Evolutionary conservation across 2,888 invertebrate genomes (phyloP).

Genomic region (Lithophane ornitopus): DNA sequence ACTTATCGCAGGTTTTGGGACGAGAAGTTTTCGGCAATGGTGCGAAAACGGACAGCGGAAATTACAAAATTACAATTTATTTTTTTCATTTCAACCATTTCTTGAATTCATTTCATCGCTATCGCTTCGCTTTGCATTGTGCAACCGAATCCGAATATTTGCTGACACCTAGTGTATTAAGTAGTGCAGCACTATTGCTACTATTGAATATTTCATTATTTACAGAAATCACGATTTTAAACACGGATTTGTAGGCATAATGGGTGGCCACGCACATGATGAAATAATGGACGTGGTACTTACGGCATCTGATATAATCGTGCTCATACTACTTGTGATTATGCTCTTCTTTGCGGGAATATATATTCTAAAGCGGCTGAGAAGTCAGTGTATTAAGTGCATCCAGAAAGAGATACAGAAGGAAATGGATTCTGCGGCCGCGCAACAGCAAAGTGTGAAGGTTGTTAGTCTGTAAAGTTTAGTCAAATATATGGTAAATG

Average conservation of each 20-base stretch:
- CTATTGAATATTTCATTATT: conserved; percentile 56
- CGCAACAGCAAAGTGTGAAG: conserved; percentile 48
- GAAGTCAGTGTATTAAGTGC: conserved; percentile 66
- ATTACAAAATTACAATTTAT: too few relatives aligned
- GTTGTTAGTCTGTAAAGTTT: conserved; percentile 38
- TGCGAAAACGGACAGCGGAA: neutral
- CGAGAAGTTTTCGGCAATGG: neutral
- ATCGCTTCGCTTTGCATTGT: conserved; percentile 38
- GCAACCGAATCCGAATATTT: conserved; percentile 16
- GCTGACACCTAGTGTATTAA: conserved; percentile 47
- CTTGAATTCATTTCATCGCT: neutral
- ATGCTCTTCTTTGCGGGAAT: conserved; percentile 68
- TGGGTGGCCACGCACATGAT: conserved; percentile 75
- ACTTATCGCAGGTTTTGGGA: neutral
- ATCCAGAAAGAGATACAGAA: conserved; percentile 71
- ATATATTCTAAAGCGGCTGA: conserved; percentile 69
- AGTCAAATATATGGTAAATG: conserved; percentile 43
- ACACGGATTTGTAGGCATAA: conserved; percentile 43
- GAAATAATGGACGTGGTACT: conserved; percentile 74
- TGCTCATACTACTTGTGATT: conserved; percentile 66
- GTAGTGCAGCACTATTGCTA: conserved; percentile 38
- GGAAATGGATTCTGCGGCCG: conserved; percentile 62
- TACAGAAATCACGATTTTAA: conserved; percentile 49
- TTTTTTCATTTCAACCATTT: neutral
- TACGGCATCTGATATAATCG: conserved; percentile 71